Evolutionary conservation across 2,113 vertebrate species (phyloP).

Genomic region (Mus spicilegus): DNA sequence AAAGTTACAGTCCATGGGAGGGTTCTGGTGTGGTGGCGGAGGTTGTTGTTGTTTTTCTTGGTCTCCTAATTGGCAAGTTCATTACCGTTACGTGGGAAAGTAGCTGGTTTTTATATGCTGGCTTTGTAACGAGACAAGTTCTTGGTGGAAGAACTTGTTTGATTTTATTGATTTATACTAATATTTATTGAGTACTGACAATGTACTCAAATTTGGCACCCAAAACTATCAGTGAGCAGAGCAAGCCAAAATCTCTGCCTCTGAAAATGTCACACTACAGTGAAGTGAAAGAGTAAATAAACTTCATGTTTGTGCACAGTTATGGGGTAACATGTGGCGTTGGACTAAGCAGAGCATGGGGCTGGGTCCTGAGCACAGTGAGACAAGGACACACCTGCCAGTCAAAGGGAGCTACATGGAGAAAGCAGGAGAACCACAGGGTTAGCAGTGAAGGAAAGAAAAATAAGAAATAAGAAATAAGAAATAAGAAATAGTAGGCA

Average conservation of each 20-base stretch:
- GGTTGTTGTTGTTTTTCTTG: background rate
- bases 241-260: background rate
- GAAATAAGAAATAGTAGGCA: background rate
- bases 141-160: background rate
- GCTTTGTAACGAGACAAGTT: background rate
- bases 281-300: background rate
- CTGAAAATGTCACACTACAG: background rate
- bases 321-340: background rate
- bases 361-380: no score
- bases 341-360: background rate
- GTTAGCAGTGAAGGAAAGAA: background rate
- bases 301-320: background rate
- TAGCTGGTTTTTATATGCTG: background rate
- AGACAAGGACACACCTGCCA: background rate
- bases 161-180: slow-evolving; percentile 24
- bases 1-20: background rate
- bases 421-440: slow-evolving; percentile 4
- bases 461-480: background rate
- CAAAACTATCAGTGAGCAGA: background rate
- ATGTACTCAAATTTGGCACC: background rate
- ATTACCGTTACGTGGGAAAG: background rate
- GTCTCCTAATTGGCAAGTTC: background rate
- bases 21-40: background rate
- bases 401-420: background rate
- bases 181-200: background rate